Evolutionary conservation across 2,888 invertebrate genomes (phyloP), one percentile per base, ranked within the genome.

Genomic region (Chalcosyrphus nemorum): DNA sequence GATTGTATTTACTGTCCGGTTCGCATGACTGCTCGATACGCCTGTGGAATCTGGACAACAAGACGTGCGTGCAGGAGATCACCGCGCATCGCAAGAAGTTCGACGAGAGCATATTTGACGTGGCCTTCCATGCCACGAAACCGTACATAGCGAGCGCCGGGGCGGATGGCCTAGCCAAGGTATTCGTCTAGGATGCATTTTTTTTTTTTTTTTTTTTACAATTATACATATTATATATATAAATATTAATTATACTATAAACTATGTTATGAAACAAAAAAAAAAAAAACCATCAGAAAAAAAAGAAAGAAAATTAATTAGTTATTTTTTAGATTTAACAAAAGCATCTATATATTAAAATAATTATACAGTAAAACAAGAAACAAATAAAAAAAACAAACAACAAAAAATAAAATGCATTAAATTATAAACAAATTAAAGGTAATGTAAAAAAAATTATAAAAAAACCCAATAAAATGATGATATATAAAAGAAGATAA

Each of bases 31-130:
- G 98, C 93, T 99, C 99, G 89, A 97, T 99, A 91, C 95, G 99
- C 88, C 94, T 99, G 88, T 99, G 99, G 99, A 98, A 99, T 93
- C 94, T 99, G 91, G 98, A 99, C 93, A 98, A 97, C 93, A 98
- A 98, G 93, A 98, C 98, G 82, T 99, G 99, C 93, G 97, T 99
- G 89, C 99, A 99, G 92, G 99, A 99, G 93, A 99, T 99, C 91
- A 99, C 99, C 68, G 98, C 99, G 88, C 99, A 99, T 93, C 96
- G 99, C 89, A 99, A 99, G 93, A 99, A 99, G 93, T 98, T 98
- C 93, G 99, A 99, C 92, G 99, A 99, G 93, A 97, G 98, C 92
- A 99, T 99, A 93, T 95, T 98, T 91, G 98, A 98, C 92, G 99
- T 99, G 88, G 99, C 99, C 89, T 99, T 99, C 95, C 99, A 99